Evolutionary conservation across 2,888 invertebrate species (phyloP), one percentile per base, ranked within the genome.

Genomic region (Trachelus troglodyta): DNA sequence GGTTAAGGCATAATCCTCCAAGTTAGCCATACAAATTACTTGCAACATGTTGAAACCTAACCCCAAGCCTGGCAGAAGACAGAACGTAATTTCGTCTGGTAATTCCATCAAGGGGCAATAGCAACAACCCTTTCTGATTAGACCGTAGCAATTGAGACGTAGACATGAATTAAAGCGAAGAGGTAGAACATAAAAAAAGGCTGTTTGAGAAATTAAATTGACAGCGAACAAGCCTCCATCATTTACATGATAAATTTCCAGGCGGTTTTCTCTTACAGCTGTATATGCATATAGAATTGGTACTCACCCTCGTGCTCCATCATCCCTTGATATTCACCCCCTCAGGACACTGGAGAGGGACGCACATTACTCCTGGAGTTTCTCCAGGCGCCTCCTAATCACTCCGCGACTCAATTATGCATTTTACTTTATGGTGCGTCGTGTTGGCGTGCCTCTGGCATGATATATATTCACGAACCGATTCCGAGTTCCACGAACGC

Each of bases 381-480:
- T 82, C 84, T 82, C 78, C 76, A 73, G 73, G 80, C 84, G 84
- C 86, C 84, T 85, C 86, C 85, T 88, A 89, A 89, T 89, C 89
- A 88, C 86, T 88, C 86, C 81, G 81, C 78, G 80, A 80, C 83
- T 83, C 83, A 86, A 89, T 88, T 87, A 88, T 85, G 83, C 86
- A 86, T 85, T 83, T 81, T 79, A 82, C 83, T 86, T 82, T 82
- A 80, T 79, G 75, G 56, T 23, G 23, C 56, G 56, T 71, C 71
- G 76, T 76, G 76, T 74, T 77, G 76, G 73, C 77, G 77, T 68
- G 40, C 40, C 40, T 35, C 56, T 56, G 56, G 23, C 56, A 56
- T 56, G 56, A 56, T 56, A 56, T 56, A 56, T 56, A 56, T 23
- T 9, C 23, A 23, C 56, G 23, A 56, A 56, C 23, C 56, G 56